phyloP scores from a whole-genome alignment of 2,113 vertebrate genomes.

The Xerus inauris region DNA sequence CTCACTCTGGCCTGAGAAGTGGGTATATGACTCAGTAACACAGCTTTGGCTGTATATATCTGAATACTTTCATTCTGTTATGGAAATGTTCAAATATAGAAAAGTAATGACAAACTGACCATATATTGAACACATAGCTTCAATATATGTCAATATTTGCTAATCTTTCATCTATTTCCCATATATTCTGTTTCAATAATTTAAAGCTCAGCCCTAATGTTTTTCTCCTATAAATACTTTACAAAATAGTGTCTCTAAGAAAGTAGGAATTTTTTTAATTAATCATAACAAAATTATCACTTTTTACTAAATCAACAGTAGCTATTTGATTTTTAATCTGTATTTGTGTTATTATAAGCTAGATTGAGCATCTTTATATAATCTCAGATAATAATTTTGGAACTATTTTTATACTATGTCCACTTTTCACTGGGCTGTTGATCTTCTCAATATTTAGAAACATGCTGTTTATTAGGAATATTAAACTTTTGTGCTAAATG shows the following conservation, averaged over 20 bases:
- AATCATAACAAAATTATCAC: not conserved
- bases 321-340: not conserved
- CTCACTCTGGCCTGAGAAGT: not conserved
- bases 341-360: not conserved
- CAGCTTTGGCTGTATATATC: not conserved
- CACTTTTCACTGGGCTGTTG: not conserved
- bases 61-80: not conserved
- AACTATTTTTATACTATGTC: not conserved
- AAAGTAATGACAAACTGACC: not conserved
- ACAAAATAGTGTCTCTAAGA: not conserved
- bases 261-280: not conserved
- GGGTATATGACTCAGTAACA: not conserved
- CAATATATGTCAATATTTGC: not conserved
- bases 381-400: not conserved
- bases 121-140: not conserved
- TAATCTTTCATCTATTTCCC: not conserved
- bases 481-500: not conserved
- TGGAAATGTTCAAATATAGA: not conserved
- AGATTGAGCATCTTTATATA: not conserved
- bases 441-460: not conserved
- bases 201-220: not conserved
- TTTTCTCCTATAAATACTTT: not conserved
- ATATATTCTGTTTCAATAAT: constrained; percentile 1
- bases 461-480: not conserved
- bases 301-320: not conserved